Evolutionary conservation across 2,888 invertebrate species (phyloP).

Genomic region (Leuctra nigra): DNA sequence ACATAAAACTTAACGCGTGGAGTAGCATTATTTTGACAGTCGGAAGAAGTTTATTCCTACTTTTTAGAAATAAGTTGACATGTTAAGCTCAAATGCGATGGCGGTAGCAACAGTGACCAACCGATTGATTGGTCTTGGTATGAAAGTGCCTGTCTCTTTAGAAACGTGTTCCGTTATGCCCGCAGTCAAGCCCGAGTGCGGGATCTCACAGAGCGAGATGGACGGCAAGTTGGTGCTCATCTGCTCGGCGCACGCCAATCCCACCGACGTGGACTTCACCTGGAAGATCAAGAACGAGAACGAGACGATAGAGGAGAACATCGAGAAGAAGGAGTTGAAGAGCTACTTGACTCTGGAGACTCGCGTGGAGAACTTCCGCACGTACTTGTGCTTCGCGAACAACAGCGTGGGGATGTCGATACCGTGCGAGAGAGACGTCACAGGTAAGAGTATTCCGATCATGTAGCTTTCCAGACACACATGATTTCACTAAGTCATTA

Average conservation of each 20-base stretch:
- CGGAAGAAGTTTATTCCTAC: too few relatives aligned
- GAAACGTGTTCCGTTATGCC: slow-evolving; percentile 31
- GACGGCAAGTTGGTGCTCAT: slow-evolving; percentile 70
- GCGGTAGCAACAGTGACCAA: too few relatives aligned
- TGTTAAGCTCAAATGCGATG: too few relatives aligned
- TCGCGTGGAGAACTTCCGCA: slow-evolving; percentile 57
- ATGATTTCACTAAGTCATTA: too few relatives aligned
- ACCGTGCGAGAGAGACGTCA: slow-evolving; percentile 47
- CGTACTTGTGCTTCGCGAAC: slow-evolving; percentile 78
- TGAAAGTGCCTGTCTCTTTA: too few relatives aligned
- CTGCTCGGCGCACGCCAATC: slow-evolving; percentile 78
- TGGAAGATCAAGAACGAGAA: slow-evolving; percentile 84
- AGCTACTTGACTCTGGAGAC: slow-evolving; percentile 58
- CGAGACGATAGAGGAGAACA: slow-evolving; percentile 60
- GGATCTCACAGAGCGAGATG: slow-evolving; percentile 63
- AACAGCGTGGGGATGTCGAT: slow-evolving; percentile 66
- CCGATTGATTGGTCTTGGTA: too few relatives aligned
- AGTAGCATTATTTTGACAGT: too few relatives aligned
- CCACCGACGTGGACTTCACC: slow-evolving; percentile 65
- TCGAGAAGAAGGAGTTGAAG: slow-evolving; percentile 45
- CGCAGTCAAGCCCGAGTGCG: slow-evolving; percentile 78
- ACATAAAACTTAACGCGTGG: too few relatives aligned
- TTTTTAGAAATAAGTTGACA: too few relatives aligned
- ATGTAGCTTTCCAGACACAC: not conserved
- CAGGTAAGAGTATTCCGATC: slow-evolving; percentile 39